phyloP scores from a whole-genome alignment of 1,140 invertebrate genomes.

The Drosophila lacteicornis region DNA sequence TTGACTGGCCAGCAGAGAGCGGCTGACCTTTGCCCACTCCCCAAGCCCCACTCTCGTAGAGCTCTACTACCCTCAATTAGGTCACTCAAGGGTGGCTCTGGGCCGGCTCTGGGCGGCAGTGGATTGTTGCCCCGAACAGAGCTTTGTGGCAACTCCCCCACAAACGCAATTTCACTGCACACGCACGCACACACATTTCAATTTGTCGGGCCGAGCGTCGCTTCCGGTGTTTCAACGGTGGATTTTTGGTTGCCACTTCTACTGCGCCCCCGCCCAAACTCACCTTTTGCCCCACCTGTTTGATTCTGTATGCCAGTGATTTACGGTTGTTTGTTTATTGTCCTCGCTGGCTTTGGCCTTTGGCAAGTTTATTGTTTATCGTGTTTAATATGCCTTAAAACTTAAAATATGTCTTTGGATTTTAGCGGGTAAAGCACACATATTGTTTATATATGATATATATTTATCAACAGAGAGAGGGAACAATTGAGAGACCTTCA shows the following conservation, averaged over 20 bases:
- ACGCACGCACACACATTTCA: slow-evolving; percentile 55
- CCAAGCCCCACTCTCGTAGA: background rate
- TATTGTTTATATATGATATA: too few species aligned
- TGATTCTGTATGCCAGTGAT: slow-evolving; percentile 49
- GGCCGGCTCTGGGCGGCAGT: background rate
- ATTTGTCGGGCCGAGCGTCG: slow-evolving; percentile 47
- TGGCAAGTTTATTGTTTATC: background rate
- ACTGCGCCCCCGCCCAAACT: background rate
- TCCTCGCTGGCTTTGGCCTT: background rate
- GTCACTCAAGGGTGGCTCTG: slow-evolving; percentile 4
- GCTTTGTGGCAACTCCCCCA: slow-evolving; percentile 14
- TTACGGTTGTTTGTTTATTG: slow-evolving; percentile 22
- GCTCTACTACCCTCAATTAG: slow-evolving; percentile 26
- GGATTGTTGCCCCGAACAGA: background rate
- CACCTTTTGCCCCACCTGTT: slow-evolving; percentile 57
- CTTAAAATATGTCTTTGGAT: background rate
- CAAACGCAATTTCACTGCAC: slow-evolving; percentile 62
- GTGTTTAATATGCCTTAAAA: background rate
- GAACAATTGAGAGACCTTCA: too few species aligned
- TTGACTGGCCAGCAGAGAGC: slow-evolving; percentile 17
- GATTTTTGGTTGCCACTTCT: background rate
- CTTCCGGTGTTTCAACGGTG: slow-evolving; percentile 8
- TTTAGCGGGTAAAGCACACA: too few species aligned
- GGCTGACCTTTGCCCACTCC: slow-evolving; percentile 38
- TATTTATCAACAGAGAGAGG: too few species aligned